Conservation (phyloP, 2,888 invertebrate species). For the Augiades crinisus region DNA sequence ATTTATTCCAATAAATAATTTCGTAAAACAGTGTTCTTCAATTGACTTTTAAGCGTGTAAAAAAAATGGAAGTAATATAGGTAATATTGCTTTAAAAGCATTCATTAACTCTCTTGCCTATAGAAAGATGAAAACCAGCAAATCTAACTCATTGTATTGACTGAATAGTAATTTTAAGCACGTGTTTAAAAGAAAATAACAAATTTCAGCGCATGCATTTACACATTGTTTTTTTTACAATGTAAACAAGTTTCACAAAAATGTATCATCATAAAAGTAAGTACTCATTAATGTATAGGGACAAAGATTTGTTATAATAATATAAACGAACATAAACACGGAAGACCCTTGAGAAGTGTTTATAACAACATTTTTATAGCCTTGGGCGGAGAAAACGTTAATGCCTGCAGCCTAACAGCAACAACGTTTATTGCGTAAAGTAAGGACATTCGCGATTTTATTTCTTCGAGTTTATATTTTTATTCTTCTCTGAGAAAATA, state of each 20-base stretch:
- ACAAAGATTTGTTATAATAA: constrained; percentile 1
- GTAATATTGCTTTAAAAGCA: too few species aligned
- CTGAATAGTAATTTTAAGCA: too few species aligned
- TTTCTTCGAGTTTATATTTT: not conserved
- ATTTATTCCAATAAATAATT: too few species aligned
- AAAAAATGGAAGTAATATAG: too few species aligned
- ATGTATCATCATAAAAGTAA: not conserved
- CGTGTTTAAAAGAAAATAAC: too few species aligned
- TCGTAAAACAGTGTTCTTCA: too few species aligned
- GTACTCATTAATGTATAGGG: not conserved
- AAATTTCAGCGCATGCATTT: too few species aligned
- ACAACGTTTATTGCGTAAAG: not conserved
- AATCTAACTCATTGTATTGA: too few species aligned
- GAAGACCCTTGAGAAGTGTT: constrained; percentile 1
- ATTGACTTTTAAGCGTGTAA: too few species aligned
- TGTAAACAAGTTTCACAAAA: not conserved
- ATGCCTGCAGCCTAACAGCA: not conserved
- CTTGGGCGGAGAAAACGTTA: not conserved
- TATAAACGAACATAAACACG: not conserved
- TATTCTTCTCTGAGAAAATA: not conserved
- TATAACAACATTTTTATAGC: constrained; percentile 4
- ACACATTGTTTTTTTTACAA: too few species aligned
- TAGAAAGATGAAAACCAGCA: too few species aligned
- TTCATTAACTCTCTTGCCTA: too few species aligned
- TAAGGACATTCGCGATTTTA: not conserved